Conservation (phyloP, 1,140 invertebrate species). For the Dendrolimus punctatus region DNA sequence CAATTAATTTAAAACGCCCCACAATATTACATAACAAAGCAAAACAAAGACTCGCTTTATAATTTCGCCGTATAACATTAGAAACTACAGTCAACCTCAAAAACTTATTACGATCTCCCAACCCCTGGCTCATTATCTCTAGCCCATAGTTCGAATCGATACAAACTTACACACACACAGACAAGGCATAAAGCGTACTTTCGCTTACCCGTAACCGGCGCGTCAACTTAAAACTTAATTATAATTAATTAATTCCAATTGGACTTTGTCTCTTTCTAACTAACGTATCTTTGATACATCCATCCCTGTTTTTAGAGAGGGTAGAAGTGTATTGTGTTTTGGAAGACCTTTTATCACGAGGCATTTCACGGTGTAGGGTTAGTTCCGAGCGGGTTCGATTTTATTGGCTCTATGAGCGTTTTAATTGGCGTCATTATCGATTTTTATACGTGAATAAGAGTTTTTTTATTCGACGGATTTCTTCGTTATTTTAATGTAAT, state of each 20-base stretch:
- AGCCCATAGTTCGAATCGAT: slow-evolving; percentile 64
- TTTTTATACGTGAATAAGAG: neutral
- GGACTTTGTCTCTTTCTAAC: slow-evolving; percentile 56
- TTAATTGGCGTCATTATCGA: slow-evolving; percentile 41
- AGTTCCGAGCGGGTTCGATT: slow-evolving; percentile 64
- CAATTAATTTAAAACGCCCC: slow-evolving; percentile 11
- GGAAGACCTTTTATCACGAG: slow-evolving; percentile 68
- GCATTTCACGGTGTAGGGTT: slow-evolving; percentile 61
- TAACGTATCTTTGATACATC: slow-evolving; percentile 39
- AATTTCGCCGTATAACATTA: slow-evolving; percentile 16
- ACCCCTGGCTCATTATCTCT: slow-evolving; percentile 66
- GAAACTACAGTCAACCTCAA: slow-evolving; percentile 42
- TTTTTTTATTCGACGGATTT: too few relatives aligned
- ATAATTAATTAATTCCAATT: slow-evolving; percentile 83
- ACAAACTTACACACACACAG: slow-evolving; percentile 45
- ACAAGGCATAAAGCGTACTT: slow-evolving; percentile 63
- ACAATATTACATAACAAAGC: neutral
- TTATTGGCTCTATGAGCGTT: slow-evolving; percentile 57
- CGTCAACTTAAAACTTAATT: slow-evolving; percentile 85
- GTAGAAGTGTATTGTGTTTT: slow-evolving; percentile 66
- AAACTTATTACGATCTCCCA: slow-evolving; percentile 63
- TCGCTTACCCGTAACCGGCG: slow-evolving; percentile 67
- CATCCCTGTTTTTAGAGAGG: slow-evolving; percentile 45
- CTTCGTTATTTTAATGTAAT: too few relatives aligned
- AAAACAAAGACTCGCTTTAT: slow-evolving; percentile 8